These are phyloP conservation scores for Enteromius thamalakanensis DNA, from an alignment of 2,797 vertebrate species.

Conservation along the genomic window DNA sequence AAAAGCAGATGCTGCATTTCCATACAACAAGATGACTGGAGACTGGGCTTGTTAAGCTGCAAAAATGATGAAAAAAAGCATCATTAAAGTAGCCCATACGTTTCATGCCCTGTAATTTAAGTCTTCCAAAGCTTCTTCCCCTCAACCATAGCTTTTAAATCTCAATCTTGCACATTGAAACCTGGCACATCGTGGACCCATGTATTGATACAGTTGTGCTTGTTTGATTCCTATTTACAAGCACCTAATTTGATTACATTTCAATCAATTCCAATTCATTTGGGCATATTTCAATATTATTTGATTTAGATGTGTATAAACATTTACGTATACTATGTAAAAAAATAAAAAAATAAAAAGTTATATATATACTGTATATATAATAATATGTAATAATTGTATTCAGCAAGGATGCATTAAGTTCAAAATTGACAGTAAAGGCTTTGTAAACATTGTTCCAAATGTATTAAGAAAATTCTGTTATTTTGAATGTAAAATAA, in stretches of 20 bases:
- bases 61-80: not conserved
- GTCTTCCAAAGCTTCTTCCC: not conserved
- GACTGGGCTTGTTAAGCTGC: not conserved
- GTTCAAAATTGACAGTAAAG: not conserved
- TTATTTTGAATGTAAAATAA: not conserved
- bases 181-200: not conserved
- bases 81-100: not conserved
- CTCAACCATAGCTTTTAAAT: not conserved
- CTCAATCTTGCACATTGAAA: not conserved
- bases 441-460: not conserved
- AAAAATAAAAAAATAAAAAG: not conserved
- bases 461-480: not conserved
- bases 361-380: no score
- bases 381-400: not conserved
- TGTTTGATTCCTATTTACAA: not conserved
- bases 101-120: constrained; percentile 6
- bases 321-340: not conserved
- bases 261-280: not conserved
- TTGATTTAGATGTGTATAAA: not conserved
- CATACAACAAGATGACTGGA: not conserved
- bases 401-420: not conserved
- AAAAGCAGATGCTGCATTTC: constrained; percentile 13
- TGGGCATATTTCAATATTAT: not conserved
- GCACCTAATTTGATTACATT: not conserved
- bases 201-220: not conserved